A percentile compares a stretch with the other conserved stretches of the same genome.
phyloP scores from a whole-genome alignment of 2,888 invertebrate genomes.

The Parnassius apollo region DNA sequence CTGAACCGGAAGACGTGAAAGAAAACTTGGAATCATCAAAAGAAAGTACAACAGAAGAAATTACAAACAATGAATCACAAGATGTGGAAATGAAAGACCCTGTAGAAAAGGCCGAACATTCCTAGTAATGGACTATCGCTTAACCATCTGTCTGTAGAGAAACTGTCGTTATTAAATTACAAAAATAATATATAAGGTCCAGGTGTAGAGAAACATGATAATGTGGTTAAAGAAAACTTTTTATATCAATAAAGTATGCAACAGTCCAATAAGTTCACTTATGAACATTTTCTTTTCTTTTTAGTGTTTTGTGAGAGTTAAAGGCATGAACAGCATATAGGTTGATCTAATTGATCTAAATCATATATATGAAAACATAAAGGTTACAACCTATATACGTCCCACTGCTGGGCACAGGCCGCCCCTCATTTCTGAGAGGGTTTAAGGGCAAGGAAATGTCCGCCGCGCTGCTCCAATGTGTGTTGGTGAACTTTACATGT shows the following conservation, averaged over 20 bases:
- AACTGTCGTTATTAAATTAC: conserved; percentile 4
- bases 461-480: no score
- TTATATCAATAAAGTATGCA: conserved; percentile 15
- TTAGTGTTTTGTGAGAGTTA: no score
- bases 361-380: no score
- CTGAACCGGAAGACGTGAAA: conserved; percentile 10
- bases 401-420: no score
- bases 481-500: no score
- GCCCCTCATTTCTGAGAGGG: no score
- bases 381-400: no score
- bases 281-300: background rate
- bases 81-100: conserved; percentile 12
- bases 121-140: conserved; percentile 15
- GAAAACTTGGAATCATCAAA: conserved; percentile 12
- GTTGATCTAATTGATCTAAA: no score
- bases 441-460: no score
- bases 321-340: no score
- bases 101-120: conserved; percentile 25
- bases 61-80: conserved; percentile 18
- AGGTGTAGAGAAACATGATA: conserved; percentile 1
- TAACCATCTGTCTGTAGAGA: conserved; percentile 1
- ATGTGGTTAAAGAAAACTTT: conserved; percentile 2
- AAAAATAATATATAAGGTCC: conserved; percentile 9
- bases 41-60: conserved; percentile 18
- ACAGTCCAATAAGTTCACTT: background rate